Base-by-base conservation (phyloP, 2,797 vertebrate species). In the Denticeps clupeoides region DNA sequence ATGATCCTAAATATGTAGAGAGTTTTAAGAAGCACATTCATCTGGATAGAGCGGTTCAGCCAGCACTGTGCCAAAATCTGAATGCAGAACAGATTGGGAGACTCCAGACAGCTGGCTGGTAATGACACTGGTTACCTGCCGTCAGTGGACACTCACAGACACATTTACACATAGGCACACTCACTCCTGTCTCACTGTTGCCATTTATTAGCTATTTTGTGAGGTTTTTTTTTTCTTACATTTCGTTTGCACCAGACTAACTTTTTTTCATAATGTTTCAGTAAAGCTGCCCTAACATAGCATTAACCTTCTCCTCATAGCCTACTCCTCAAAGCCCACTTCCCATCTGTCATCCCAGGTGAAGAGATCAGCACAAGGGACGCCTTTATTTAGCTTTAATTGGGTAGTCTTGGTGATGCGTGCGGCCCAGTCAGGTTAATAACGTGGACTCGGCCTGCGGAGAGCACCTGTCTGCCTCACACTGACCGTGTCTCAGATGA, bases 341-440 rank as follows among this genome's bases (percentile, higher is more conserved):
- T 15, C 8, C 4, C 12, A 35, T 49, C 22, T 49, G 47, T 41
- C 47, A 52, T 38, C 16, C 53, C 32, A 35, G 28, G 40, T 53
- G 50, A 35, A 58, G 58, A 41, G 38, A 38, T 58, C 56, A 13
- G 13, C 37, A 49, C 53, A 27, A 22, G 41, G 31, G 37, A 24
- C n/a, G 23, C 15, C 52, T 53, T 58, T 53, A 49, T 58, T 58
- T 58, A 27, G 23, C 19, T 53, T 49, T 53, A 53, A 49, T 53
- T 45, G 26, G 44, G 16, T 49, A 23, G 13, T 44, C 18, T 31
- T 48, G 45, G 51, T 49, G 31, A 22, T 23, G 21, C 24, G 47
- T 24, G 15, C 16, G 33, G 15, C 16, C 19, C 9, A 3, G 25
- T 18, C 7, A 4, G 15, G 4, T 19, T 19, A 28, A 42, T 32